phyloP scores from a whole-genome alignment of 2,797 vertebrate species.

The Manis crassicaudata region DNA sequence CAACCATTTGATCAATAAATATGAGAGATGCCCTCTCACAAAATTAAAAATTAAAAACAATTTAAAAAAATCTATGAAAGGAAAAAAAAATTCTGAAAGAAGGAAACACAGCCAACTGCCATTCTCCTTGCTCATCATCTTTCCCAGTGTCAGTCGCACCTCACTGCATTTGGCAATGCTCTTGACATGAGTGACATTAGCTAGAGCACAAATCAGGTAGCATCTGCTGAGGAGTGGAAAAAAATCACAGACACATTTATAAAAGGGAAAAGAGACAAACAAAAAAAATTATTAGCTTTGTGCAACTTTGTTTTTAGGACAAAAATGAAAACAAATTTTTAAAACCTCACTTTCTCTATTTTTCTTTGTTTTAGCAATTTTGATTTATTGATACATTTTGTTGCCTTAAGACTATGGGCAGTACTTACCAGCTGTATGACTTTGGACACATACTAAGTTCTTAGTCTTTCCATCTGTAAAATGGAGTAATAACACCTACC shows the following conservation, averaged over 20 bases:
- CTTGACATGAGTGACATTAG: constrained; percentile 69
- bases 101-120: constrained; percentile 59
- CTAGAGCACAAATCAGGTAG: constrained; percentile 67
- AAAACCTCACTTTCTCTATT: not conserved
- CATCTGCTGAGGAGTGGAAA: constrained; percentile 48
- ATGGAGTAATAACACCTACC: not conserved
- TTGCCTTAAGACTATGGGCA: not conserved
- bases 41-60: no score
- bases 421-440: not conserved
- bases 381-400: constrained; percentile 3
- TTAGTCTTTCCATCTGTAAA: constrained; percentile 14
- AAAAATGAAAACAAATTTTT: not conserved
- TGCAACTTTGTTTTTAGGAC: not conserved
- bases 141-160: constrained; percentile 64
- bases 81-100: constrained; percentile 62
- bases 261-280: constrained; percentile 58
- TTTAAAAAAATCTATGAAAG: no score
- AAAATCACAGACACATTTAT: constrained; percentile 45
- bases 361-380: constrained; percentile 17
- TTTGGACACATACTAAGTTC: not conserved
- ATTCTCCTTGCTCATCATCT: constrained; percentile 49
- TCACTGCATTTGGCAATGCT: constrained; percentile 69
- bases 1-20: no score
- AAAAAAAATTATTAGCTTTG: not conserved
- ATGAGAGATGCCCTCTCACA: no score